Base-by-base conservation (phyloP, 1,140 invertebrate genomes). In the Drosophila jambulina region DNA sequence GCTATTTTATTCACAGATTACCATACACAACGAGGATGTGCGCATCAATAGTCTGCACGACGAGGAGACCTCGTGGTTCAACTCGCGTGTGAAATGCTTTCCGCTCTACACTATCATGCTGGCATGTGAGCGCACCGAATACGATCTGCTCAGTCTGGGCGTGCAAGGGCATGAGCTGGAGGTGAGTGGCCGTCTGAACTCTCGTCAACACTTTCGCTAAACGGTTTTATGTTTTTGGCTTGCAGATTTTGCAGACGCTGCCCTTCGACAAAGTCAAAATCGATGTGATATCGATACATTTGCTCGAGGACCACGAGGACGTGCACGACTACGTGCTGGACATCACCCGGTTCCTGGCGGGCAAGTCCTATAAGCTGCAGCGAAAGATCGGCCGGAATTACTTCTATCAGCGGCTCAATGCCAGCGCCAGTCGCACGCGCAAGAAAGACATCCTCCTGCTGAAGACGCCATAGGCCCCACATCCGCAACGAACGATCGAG, bases 41-140 rank as follows among this genome's bases (percentile, higher is more conserved):
- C 94, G 94, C 83, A 94, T 95, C 36, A 94, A 93, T 46, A 94
- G 94, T 85, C 81, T 95, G 48, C 93, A 93, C 36, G 94, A 95
- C 83, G 94, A 94, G 75, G 91, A 92, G 76, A 91, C 82, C 49
- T 88, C 88, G 54, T 93, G 92, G 91, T 93, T 93, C 60, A 92
- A 93, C 79, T 94, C 96, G 45, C 94, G 96, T 77, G 95, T 97
- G 54, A 96, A 96, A 91, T 98, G 97, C 93, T 97, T 97, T 92
- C 97, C 97, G 75, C 94, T 98, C 56, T 96, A 96, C 90, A 96
- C 97, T 21, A 93, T 97, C 60, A 93, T 98, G 82, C 93, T 97
- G 64, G 97, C 97, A 36, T 95, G 96, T 72, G 96, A 96, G 82
- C 94, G 95, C 43, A 95, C 95, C 17, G 93, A 93, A 32, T 93